phyloP scores from a whole-genome alignment of 2,797 vertebrate genomes.

The Xyrichtys novacula region DNA sequence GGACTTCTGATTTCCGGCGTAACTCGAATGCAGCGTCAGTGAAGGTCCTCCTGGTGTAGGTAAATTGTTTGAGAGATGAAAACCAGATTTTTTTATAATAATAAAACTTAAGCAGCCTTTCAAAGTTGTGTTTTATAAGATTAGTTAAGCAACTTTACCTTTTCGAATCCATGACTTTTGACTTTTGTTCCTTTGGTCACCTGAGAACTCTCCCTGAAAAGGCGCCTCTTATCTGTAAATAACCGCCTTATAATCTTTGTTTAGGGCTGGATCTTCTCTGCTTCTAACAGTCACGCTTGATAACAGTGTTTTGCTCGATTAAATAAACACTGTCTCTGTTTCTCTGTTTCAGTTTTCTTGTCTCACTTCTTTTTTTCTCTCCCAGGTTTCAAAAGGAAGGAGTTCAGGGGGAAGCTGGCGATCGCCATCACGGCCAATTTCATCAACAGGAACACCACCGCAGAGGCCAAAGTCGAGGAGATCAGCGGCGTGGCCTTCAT shows the following conservation, averaged over 20 bases:
- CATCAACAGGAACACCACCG: slow-evolving; percentile 96
- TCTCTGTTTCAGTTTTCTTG: slow-evolving; percentile 13
- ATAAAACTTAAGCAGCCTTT: no score
- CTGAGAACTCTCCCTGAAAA: slow-evolving; percentile 49
- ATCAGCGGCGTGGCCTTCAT: slow-evolving; percentile 99
- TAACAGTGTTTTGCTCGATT: slow-evolving; percentile 20
- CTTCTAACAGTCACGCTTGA: slow-evolving; percentile 40
- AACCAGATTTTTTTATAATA: no score
- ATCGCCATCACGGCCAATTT: slow-evolving; percentile 99
- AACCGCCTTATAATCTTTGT: slow-evolving; percentile 66
- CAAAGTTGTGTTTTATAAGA: slow-evolving; percentile 9
- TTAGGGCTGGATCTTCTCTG: slow-evolving; percentile 54
- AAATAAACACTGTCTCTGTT: slow-evolving; percentile 26
- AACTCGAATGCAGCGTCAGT: no score
- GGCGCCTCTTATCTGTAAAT: slow-evolving; percentile 62
- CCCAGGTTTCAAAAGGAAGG: slow-evolving; percentile 95
- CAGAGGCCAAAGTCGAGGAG: slow-evolving; percentile 97
- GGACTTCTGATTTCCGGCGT: no score
- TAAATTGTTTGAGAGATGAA: no score
- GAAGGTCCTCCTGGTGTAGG: no score
- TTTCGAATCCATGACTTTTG: neutral
- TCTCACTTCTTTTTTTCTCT: slow-evolving; percentile 3
- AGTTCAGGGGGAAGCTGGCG: slow-evolving; percentile 97
- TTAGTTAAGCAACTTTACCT: slow-evolving; percentile 31
- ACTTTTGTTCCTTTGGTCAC: slow-evolving; percentile 32